Percentiles rank a stretch among this genome's conserved stretches.
Conservation (phyloP, 2,797 vertebrate genomes). For the Pipistrellus nathusii region DNA sequence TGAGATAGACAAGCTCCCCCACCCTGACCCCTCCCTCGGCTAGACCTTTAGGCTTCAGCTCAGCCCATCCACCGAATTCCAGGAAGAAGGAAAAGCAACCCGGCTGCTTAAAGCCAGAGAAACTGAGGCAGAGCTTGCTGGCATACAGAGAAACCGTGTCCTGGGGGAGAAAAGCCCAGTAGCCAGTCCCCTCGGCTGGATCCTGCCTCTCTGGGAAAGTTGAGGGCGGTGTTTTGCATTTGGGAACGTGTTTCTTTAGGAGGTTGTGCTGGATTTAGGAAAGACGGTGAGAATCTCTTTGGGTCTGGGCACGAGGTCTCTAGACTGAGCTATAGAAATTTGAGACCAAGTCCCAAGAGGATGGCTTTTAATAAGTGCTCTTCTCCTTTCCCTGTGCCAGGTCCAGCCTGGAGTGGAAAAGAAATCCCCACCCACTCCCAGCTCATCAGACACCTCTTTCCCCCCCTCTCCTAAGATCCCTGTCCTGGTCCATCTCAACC, state of each 20-base stretch:
- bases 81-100: neutral
- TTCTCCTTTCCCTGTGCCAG: neutral
- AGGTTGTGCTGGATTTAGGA: slow-evolving; percentile 16
- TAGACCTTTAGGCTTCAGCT: neutral
- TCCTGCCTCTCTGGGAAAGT: slow-evolving; percentile 60
- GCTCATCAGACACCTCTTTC: neutral
- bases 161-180: slow-evolving; percentile 15
- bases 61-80: slow-evolving; percentile 24
- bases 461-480: neutral
- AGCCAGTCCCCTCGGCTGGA: neutral
- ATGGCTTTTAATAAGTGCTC: too few species aligned
- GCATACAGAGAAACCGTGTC: neutral
- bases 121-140: slow-evolving; percentile 65
- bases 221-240: slow-evolving; percentile 31
- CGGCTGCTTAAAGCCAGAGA: slow-evolving; percentile 42
- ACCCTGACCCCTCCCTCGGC: neutral
- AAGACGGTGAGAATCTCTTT: slow-evolving; percentile 63
- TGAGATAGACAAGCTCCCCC: slow-evolving; percentile 94
- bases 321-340: slow-evolving; percentile 33
- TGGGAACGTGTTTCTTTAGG: slow-evolving; percentile 56
- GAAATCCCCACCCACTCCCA: neutral
- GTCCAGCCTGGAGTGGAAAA: neutral
- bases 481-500: neutral
- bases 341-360: neutral
- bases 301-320: neutral